Evolutionary conservation across 2,113 vertebrate species (phyloP), one percentile per base, ranked within the genome.

Genomic region (Elephas maximus): DNA sequence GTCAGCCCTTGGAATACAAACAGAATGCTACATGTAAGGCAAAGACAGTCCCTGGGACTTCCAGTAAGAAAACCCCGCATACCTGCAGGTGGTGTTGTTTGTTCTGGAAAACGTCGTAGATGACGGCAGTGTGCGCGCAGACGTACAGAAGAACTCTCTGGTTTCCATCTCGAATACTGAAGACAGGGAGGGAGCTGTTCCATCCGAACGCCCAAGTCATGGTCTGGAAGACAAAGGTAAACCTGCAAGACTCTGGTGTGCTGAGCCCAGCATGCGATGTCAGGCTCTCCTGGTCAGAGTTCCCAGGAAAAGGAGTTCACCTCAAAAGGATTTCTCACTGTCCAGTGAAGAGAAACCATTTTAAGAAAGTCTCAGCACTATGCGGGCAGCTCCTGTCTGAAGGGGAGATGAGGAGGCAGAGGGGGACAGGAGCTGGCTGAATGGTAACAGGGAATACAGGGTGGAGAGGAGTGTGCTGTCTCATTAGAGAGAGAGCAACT

Each of bases 51-150:
- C 30, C 11, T 5, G 7, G 18, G 30, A 1, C 21, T 1, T 21
- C 8, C 15, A 5, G 62, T 3, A n/a, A 45, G 11, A 7, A 20
- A 11, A 33, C 0, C 4, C 44, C 2, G 2, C 82, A 74, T 98
- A 99, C 99, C 99, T 99, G 99, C 4, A 99, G 99, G 53, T 99
- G 98, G 87, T 98, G 98, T 97, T 99, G 99, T 20, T 91, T 97
- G 65, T 99, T 99, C 63, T 67, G 57, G 24, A 97, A 97, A 51
- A 99, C 81, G 0, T 99, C 99, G 0, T 99, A 99, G 96, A 99
- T 98, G 94, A 99, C 98, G 0, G 97, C 99, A 0, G 97, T 98
- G 97, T 99, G 98, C 33, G 98, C 98, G 9, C 98, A 98, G 37
- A 97, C 71, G 0, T 99, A 99, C 28, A 99, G 98, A 33, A 99